Evolutionary conservation across 2,888 invertebrate genomes (phyloP).

Genomic region (Alentia gelatinosa): DNA sequence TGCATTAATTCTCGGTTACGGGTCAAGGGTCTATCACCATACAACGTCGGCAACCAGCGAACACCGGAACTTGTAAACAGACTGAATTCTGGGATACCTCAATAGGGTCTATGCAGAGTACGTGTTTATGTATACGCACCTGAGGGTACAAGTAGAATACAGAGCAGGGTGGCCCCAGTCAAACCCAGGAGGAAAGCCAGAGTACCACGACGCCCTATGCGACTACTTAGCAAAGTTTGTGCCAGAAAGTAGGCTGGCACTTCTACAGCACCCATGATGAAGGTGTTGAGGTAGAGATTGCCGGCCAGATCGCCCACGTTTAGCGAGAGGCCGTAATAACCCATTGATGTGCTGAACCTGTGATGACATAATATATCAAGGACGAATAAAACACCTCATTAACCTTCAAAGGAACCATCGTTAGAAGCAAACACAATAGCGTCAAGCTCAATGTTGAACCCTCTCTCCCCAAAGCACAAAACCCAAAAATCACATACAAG

Average conservation of each 20-base stretch:
- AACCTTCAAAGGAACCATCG: no score
- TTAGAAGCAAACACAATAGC: no score
- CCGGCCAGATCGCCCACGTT: background rate
- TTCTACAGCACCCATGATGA: slow-evolving; percentile 32
- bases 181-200: background rate
- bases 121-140: background rate
- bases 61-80: no score
- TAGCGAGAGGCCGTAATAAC: background rate
- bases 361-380: background rate
- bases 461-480: no score
- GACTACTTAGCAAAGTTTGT: background rate
- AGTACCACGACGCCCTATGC: background rate
- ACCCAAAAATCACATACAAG: no score
- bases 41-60: no score
- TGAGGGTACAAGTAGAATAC: background rate
- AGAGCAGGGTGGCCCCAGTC: background rate
- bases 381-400: no score
- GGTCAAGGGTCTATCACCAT: no score
- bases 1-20: no score
- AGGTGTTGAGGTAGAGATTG: slow-evolving; percentile 16
- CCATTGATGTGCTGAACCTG: background rate
- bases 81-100: no score
- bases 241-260: slow-evolving; percentile 29
- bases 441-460: no score
- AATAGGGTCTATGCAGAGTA: no score